Percentiles rank a stretch among this genome's conserved stretches.
These are phyloP conservation scores for Onchidella celtica DNA, from an alignment of 2,888 invertebrate genomes.

Conservation along the genomic window DNA sequence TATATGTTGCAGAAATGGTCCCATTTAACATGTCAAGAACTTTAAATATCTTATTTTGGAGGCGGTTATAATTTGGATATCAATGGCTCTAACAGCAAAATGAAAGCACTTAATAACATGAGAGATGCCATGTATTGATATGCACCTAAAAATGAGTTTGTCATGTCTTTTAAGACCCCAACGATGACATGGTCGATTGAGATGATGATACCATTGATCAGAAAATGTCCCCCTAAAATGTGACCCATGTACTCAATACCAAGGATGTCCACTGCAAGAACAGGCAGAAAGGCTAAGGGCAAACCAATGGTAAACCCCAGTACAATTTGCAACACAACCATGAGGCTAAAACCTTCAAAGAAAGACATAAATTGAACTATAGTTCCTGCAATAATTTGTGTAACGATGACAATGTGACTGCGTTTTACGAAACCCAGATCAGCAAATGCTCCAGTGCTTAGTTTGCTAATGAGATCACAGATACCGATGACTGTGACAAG, in stretches of 20 bases:
- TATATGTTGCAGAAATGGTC: too few relatives aligned
- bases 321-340: neutral
- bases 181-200: slow-evolving; percentile 14
- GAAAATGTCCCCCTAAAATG: slow-evolving; percentile 7
- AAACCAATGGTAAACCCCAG: slow-evolving; percentile 13
- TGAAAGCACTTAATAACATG: neutral
- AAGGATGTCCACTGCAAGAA: slow-evolving; percentile 9
- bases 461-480: slow-evolving; percentile 26
- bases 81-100: slow-evolving; percentile 20
- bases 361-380: slow-evolving; percentile 18
- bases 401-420: slow-evolving; percentile 13
- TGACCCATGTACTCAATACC: slow-evolving; percentile 20
- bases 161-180: slow-evolving; percentile 25
- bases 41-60: too few relatives aligned
- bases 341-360: neutral
- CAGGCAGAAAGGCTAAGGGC: neutral
- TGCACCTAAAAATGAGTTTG: slow-evolving; percentile 14
- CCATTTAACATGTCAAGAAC: too few relatives aligned
- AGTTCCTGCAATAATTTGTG: neutral
- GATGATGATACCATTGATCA: slow-evolving; percentile 3
- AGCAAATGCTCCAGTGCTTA: slow-evolving; percentile 28
- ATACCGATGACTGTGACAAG: too few relatives aligned
- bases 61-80: too few relatives aligned
- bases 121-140: slow-evolving; percentile 32
- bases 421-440: slow-evolving; percentile 16